Evolutionary conservation across 2,113 vertebrate genomes (phyloP), one percentile per base, ranked within the genome.

Genomic region (Trichomycterus rosablanca): DNA sequence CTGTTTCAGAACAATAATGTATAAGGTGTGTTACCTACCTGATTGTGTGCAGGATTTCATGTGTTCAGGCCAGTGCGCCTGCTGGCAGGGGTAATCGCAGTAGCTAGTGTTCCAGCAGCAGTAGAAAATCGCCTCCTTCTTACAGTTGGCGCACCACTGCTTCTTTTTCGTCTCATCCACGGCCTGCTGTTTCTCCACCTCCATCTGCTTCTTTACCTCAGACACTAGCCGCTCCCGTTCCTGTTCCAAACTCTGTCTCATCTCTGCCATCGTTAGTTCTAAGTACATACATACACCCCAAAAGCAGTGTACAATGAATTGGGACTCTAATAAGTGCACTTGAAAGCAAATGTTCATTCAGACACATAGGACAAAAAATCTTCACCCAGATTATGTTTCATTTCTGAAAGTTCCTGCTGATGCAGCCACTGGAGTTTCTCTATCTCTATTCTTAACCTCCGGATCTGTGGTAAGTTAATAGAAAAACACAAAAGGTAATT

Each of bases 101-200:
- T 98, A 98, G 86, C 94, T 98, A 32, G 95, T 98, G 74, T 98
- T 98, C 95, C 95, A 98, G 75, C 95, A 98, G 81, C 96, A 98
- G 71, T 98, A 97, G 75, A 98, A 98, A 50, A 98, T 97, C 73
- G 95, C 95, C 74, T 98, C 95, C 76, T 97, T 97, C 67, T 90
- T 92, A 83, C 95, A 98, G 77, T 92, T 93, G 39, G 94, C 95
- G 5, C 96, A 98, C 95, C 94, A 98, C 72, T 98, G 95, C 70
- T 97, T 97, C 88, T 97, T 97, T 82, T 98, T 97, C n/a, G 95
- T 97, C 82, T 97, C 95, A 5, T 97, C 95, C 56, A 97, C 90
- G 0, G 90, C 93, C 78, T 95, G 93, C 67, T 97, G 94, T 76
- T 91, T 94, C 77, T 98, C 93, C 67, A 89, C 39, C 74, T 98